Evolutionary conservation across 2,888 invertebrate genomes (phyloP).

Genomic region (Agonum fuliginosum): DNA sequence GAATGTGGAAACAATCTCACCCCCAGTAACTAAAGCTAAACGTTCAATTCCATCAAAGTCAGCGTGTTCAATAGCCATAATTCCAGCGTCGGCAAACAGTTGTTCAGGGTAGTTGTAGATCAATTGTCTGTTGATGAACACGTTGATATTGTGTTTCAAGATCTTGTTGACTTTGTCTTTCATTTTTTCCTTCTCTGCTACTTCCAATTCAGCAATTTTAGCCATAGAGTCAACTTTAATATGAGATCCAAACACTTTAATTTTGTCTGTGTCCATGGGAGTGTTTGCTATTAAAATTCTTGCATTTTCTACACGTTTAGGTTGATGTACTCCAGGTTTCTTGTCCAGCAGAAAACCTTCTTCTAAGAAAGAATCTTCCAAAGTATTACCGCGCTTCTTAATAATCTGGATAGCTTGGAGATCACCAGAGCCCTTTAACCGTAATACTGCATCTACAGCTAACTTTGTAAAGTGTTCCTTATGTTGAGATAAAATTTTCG

Average conservation of each 20-base stretch:
- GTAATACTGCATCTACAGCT: slow-evolving; percentile 95
- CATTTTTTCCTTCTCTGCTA: slow-evolving; percentile 99
- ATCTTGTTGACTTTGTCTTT: slow-evolving; percentile 99
- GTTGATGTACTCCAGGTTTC: slow-evolving; percentile 98
- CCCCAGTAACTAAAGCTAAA: slow-evolving; percentile 96
- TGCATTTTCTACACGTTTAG: slow-evolving; percentile 95
- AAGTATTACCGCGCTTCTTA: slow-evolving; percentile 94
- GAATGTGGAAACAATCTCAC: slow-evolving; percentile 99
- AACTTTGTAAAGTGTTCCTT: slow-evolving; percentile 97
- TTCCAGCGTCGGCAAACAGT: slow-evolving; percentile 96
- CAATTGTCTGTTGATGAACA: slow-evolving; percentile 98
- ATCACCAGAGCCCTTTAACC: slow-evolving; percentile 96
- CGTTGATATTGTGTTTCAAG: slow-evolving; percentile 94
- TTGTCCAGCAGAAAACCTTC: slow-evolving; percentile 96
- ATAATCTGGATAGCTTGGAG: slow-evolving; percentile 97
- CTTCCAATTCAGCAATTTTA: slow-evolving; percentile 97
- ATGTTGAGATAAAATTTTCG: slow-evolving; percentile 97
- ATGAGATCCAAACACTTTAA: slow-evolving; percentile 98
- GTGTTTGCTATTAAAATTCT: slow-evolving; percentile 98
- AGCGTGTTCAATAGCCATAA: slow-evolving; percentile 99
- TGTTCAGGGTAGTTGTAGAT: slow-evolving; percentile 99
- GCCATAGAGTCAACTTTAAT: slow-evolving; percentile 94
- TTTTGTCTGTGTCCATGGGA: slow-evolving; percentile 99
- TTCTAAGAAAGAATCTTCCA: slow-evolving; percentile 97
- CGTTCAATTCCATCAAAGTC: slow-evolving; percentile 99